Evolutionary conservation across 2,888 invertebrate genomes (phyloP), one percentile per base, ranked within the genome.

Genomic region (Rhagonycha lutea): DNA sequence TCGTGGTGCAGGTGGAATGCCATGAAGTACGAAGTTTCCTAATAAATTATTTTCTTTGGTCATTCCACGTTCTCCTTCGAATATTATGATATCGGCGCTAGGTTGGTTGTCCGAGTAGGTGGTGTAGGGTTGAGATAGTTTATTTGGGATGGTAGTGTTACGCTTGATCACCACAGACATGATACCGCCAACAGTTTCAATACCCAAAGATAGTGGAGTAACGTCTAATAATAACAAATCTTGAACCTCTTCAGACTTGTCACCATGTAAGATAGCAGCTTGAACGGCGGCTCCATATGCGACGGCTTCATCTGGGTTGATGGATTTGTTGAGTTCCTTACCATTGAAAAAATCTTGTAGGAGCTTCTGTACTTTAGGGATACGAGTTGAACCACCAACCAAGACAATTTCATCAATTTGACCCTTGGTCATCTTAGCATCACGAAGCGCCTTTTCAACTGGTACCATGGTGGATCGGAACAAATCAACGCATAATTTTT

Each of bases 101-200:
- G 98, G 98, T 88, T 99, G 98, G 89, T 99, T 99, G 89, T 99
- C 98, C 0, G 98, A 96, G 88, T 98, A 98, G 4, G 98, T 98
- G 82, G 98, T 98, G 90, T 98, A 98, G 47, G 96, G 97, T 87
- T 98, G 98, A 0, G 97, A 97, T 88, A 98, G 97, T 89, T 98
- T 98, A 78, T 97, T 98, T 75, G 98, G 98, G 87, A 98, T 98
- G 86, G 97, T 97, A 26, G 98, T 97, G 91, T 98, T 99, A 76
- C 98, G 93, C 90, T 98, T 97, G 89, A 99, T 98, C 74, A 99
- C 91, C 0, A 96, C 94, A 72, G 98, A 98, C 98, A 99, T 99
- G 32, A 96, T 96, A 79, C 96, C 96, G 76, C 96, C 96, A 81
- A 96, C 96, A 14, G 96, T 96, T 88, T 97, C 96, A 83, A 97